Conservation (phyloP, 2,113 vertebrate genomes). For the Chloroceryle aenea region DNA sequence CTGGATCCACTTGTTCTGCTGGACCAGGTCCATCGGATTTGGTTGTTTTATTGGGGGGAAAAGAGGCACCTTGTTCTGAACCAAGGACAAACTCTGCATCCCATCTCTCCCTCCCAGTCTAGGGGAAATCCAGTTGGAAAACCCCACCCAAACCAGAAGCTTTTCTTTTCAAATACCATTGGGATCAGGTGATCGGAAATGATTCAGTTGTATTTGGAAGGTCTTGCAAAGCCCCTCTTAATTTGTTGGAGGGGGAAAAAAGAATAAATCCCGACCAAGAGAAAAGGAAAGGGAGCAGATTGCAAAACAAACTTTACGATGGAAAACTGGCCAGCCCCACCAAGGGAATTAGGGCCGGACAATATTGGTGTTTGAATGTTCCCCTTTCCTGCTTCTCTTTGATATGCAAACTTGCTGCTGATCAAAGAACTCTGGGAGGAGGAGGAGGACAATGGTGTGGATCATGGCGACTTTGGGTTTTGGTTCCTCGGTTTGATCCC, state of each 20-base stretch:
- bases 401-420: not conserved
- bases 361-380: not conserved
- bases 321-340: not conserved
- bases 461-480: not conserved
- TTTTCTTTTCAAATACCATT: not conserved
- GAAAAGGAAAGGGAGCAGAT: not conserved
- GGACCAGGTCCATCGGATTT: not conserved
- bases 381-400: conserved; percentile 10
- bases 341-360: not conserved
- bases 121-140: not conserved
- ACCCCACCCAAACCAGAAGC: not conserved
- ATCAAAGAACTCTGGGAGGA: conserved; percentile 10
- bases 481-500: not conserved
- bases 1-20: not conserved
- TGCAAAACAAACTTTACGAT: not conserved
- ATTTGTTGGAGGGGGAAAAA: not conserved
- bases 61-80: not conserved
- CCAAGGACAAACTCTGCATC: not conserved
- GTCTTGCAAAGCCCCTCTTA: not conserved
- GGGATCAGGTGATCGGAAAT: not conserved
- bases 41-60: not conserved
- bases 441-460: not conserved
- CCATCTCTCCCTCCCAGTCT: not conserved
- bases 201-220: not conserved
- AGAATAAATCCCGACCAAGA: not conserved